A percentile compares a stretch with the other conserved stretches of the same genome.
phyloP scores from a whole-genome alignment of 2,113 vertebrate species.

The Recurvirostra avosetta region DNA sequence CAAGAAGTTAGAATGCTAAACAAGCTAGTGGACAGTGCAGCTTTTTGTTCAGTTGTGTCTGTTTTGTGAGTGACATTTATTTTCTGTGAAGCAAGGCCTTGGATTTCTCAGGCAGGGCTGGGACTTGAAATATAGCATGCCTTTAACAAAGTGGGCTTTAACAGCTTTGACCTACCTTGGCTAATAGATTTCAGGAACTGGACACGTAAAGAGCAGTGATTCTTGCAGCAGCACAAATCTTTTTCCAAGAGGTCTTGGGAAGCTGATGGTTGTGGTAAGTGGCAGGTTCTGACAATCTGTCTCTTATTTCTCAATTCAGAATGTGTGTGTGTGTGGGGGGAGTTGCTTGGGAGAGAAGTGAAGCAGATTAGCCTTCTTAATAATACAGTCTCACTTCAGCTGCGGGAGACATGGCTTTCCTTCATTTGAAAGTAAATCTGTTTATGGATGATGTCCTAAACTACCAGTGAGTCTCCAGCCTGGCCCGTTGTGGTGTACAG shows the following conservation, averaged over 20 bases:
- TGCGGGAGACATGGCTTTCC: constrained; percentile 1
- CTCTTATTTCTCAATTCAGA: not conserved
- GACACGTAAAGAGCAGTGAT: not conserved
- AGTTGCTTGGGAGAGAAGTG: not conserved
- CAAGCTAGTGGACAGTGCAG: constrained; percentile 31
- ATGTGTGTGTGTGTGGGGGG: not conserved
- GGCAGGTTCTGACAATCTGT: not conserved
- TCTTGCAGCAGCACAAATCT: not conserved
- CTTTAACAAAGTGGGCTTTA: not conserved
- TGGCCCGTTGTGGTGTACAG: not conserved
- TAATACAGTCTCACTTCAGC: constrained; percentile 3
- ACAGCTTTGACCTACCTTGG: not conserved
- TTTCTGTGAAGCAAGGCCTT: not conserved
- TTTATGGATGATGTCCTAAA: not conserved
- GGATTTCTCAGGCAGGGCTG: not conserved
- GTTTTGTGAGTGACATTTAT: not conserved
- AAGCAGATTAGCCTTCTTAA: constrained; percentile 30
- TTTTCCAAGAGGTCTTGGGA: not conserved
- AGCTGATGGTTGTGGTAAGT: not conserved
- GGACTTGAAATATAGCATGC: not conserved
- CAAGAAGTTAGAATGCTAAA: constrained; percentile 33
- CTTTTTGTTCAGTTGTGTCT: constrained; percentile 31
- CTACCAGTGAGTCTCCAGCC: not conserved
- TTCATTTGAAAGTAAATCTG: constrained; percentile 31
- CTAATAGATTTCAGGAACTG: not conserved